Percentiles rank a stretch among this genome's conserved stretches.
Conservation (phyloP, 1,140 invertebrate species). For the Anastatus disparis region DNA sequence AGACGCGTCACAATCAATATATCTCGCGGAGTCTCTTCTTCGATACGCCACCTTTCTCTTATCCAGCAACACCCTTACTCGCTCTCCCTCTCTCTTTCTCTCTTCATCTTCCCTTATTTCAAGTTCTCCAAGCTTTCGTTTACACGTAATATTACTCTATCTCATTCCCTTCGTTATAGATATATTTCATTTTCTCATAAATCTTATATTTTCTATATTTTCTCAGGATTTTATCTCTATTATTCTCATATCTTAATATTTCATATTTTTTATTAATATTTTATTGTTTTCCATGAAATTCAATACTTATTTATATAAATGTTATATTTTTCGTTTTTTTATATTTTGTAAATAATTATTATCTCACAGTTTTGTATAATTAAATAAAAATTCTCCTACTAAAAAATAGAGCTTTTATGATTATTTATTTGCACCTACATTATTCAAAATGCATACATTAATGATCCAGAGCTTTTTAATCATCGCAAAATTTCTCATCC, state of each 20-base stretch:
- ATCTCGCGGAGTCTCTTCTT: conserved; percentile 56
- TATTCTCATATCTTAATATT: neutral
- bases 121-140: too few relatives aligned
- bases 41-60: conserved; percentile 47
- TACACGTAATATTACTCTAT: neutral
- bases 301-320: too few relatives aligned
- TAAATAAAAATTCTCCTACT: too few relatives aligned
- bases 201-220: neutral
- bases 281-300: too few relatives aligned
- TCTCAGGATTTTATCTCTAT: neutral
- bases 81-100: conserved; percentile 10
- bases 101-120: conserved; percentile 25
- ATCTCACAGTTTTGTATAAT: too few relatives aligned
- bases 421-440: too few relatives aligned
- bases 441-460: too few relatives aligned
- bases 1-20: conserved; percentile 66
- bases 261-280: neutral
- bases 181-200: neutral
- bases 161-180: neutral
- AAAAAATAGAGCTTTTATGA: too few relatives aligned
- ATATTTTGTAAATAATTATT: too few relatives aligned
- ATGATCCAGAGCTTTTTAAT: too few relatives aligned
- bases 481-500: too few relatives aligned
- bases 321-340: too few relatives aligned
- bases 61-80: neutral